A percentile compares a stretch with the other conserved stretches of the same genome.
Evolutionary conservation across 2,113 vertebrate species (phyloP).

Genomic region (Syngnathus floridae): DNA sequence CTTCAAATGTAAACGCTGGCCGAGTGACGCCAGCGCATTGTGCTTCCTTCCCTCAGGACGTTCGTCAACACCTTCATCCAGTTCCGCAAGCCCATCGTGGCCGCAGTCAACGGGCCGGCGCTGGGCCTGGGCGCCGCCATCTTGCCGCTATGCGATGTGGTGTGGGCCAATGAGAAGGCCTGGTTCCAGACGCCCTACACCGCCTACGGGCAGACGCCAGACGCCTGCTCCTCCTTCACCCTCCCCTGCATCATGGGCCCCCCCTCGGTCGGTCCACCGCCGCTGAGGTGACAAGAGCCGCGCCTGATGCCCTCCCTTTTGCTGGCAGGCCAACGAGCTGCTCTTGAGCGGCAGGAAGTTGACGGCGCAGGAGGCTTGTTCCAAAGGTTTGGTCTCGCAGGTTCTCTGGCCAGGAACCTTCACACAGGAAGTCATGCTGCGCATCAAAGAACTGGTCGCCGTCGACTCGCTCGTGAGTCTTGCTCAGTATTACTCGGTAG

Average conservation of each 20-base stretch:
- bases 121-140: constrained; percentile 91
- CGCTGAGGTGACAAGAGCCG: background rate
- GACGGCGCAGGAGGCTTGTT: constrained; percentile 93
- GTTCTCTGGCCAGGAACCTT: constrained; percentile 97
- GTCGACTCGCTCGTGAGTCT: constrained; percentile 84
- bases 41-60: constrained; percentile 69
- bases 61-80: constrained; percentile 98
- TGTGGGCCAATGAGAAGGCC: constrained; percentile 98
- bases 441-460: constrained; percentile 88
- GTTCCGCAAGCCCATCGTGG: constrained; percentile 98
- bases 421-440: constrained; percentile 94
- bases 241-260: constrained; percentile 95
- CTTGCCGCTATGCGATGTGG: constrained; percentile 92
- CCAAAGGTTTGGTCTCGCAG: constrained; percentile 94
- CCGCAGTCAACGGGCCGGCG: constrained; percentile 92
- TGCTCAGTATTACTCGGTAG: too few species aligned
- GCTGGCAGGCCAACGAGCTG: constrained; percentile 89
- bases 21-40: background rate
- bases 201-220: constrained; percentile 91
- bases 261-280: constrained; percentile 81
- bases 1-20: too few species aligned
- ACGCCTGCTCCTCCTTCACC: constrained; percentile 89
- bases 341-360: constrained; percentile 91
- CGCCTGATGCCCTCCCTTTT: background rate
- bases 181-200: constrained; percentile 98